Conservation (phyloP, 1,140 invertebrate genomes). For the Diabrotica undecimpunctata region DNA sequence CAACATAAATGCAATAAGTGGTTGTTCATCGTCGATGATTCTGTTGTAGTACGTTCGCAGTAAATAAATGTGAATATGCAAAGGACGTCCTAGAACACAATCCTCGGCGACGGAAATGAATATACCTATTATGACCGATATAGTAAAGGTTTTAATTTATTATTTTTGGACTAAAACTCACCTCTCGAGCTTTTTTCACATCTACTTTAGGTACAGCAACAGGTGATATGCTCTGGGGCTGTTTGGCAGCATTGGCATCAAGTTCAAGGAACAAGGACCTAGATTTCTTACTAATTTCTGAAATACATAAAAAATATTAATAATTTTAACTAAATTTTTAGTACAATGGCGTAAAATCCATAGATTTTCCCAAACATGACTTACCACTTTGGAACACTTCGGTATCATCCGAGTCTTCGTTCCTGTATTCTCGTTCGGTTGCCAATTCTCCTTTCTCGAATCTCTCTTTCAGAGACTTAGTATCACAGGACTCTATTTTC, state of each 20-base stretch:
- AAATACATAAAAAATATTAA: conserved; percentile 20
- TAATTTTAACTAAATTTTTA: not conserved
- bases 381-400: conserved; percentile 79
- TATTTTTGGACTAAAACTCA: conserved; percentile 21
- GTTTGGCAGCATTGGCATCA: conserved; percentile 62
- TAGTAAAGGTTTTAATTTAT: too few species aligned
- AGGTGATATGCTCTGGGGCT: conserved; percentile 45
- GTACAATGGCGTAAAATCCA: too few species aligned
- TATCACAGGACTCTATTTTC: conserved; percentile 56
- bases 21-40: too few species aligned
- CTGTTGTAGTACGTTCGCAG: too few species aligned
- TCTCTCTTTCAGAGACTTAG: conserved; percentile 71
- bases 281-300: conserved; percentile 82
- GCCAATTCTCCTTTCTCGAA: conserved; percentile 78
- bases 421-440: conserved; percentile 54
- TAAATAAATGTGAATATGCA: too few species aligned
- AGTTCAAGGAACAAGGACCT: conserved; percentile 81
- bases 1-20: too few species aligned
- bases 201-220: conserved; percentile 47
- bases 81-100: too few species aligned
- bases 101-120: too few species aligned
- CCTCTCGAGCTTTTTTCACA: conserved; percentile 41
- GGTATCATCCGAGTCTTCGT: conserved; percentile 64
- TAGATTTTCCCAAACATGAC: conserved; percentile 7
- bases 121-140: too few species aligned